Base-by-base conservation (phyloP, 2,888 invertebrate genomes). In the Pheosia tremula region DNA sequence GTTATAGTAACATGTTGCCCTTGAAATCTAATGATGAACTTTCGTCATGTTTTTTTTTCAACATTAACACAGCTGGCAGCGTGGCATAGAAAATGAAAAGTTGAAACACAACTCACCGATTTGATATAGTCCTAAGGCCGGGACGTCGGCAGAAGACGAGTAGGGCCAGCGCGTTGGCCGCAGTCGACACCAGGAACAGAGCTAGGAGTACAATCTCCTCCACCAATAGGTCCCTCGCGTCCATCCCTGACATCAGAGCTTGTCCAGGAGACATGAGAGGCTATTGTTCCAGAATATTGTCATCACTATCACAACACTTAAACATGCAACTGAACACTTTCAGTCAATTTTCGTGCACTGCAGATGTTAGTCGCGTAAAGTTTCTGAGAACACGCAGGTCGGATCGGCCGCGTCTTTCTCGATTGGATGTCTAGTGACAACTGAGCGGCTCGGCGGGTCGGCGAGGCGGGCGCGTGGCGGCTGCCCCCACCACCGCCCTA, bases 91-190 rank as follows among this genome's bases (percentile, higher is more conserved):
- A 37, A 57, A 60, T 53, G 6, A 49, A n/a, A 53, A 60, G 38
- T 64, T 50, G 61, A 55, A 80, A n/a, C n/a, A n/a, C 2, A 24
- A 84, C 94, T 91, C 90, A 96, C 96, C 96, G 95, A 94, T 97
- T 97, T 63, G 97, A 97, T 77, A 97, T 95, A 71, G 97, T 97
- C 80, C 97, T 94, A 57, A 97, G 91, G 57, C 96, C 95, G 58
- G 97, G 96, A 73, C 96, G 94, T 77, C 96, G 94, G 84, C 96
- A 95, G 89, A 97, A 97, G 58, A 97, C 96, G 73, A 97, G 89
- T 72, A 97, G 93, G 62, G 97, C 95, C 73, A 96, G 94, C 57
- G 95, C 95, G 84, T 97, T 97, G 79, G 96, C 96, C 64, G 96
- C 94, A 61, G 97, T 94, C 62, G 97, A 96, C 74, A 96, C 94